A percentile compares a stretch with the other conserved stretches of the same genome.
Evolutionary conservation across 2,888 invertebrate species (phyloP).

Genomic region (Harpalus rubripes): DNA sequence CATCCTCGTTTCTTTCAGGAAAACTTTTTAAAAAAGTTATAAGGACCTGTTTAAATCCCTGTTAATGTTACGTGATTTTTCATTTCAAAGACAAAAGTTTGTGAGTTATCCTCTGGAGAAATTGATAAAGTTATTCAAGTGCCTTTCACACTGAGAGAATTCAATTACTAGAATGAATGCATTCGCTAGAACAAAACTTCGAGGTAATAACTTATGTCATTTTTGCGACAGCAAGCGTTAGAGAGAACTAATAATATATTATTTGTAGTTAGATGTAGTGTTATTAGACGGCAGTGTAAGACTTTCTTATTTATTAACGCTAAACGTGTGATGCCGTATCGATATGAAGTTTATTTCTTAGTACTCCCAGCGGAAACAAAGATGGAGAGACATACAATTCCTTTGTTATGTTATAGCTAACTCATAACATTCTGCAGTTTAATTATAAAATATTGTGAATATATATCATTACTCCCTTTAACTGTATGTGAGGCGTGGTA

Average conservation of each 20-base stretch:
- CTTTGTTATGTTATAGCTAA: conserved; percentile 14
- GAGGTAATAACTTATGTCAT: conserved; percentile 32
- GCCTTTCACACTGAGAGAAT: conserved; percentile 38
- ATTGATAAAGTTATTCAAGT: conserved; percentile 65
- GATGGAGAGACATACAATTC: background rate
- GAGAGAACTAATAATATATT: conserved; percentile 24
- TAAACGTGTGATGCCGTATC: conserved; percentile 25
- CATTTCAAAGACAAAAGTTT: conserved; percentile 66
- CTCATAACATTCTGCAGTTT: background rate
- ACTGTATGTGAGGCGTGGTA: background rate
- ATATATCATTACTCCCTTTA: conserved; percentile 5
- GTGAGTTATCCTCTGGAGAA: conserved; percentile 65
- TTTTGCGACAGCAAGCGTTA: conserved; percentile 18
- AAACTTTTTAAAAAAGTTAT: conserved; percentile 65
- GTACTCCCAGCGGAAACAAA: conserved; percentile 11
- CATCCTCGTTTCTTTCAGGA: conserved; percentile 58
- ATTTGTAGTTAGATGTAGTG: conserved; percentile 21
- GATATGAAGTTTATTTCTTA: conserved; percentile 22
- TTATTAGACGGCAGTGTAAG: conserved; percentile 13
- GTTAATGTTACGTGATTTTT: conserved; percentile 66
- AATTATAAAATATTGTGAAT: conserved; percentile 6
- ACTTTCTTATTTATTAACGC: conserved; percentile 22
- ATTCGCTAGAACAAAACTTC: conserved; percentile 20
- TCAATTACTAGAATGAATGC: conserved; percentile 55
- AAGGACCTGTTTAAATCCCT: conserved; percentile 67